Percentiles rank a stretch among this genome's conserved stretches.
Conservation (phyloP, 2,113 vertebrate genomes). For the Anseranas semipalmata region DNA sequence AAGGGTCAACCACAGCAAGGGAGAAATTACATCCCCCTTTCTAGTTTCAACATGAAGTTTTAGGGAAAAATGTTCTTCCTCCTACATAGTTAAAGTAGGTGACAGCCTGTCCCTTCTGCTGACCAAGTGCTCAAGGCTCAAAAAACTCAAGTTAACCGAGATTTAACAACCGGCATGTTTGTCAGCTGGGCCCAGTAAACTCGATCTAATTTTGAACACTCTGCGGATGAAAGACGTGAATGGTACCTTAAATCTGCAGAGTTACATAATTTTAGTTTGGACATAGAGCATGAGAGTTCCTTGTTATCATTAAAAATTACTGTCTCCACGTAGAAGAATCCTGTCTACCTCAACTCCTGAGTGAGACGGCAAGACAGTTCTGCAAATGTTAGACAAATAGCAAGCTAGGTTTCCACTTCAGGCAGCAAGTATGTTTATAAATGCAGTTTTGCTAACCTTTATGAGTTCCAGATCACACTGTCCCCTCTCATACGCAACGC, state of each 20-base stretch:
- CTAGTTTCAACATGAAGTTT: background rate
- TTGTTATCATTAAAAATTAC: background rate
- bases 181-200: background rate
- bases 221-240: background rate
- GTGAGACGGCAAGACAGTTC: background rate
- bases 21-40: background rate
- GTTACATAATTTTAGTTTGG: background rate
- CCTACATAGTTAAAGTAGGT: background rate
- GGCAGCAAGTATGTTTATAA: background rate
- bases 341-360: background rate
- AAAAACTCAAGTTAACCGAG: background rate
- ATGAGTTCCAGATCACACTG: slow-evolving; percentile 92
- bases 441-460: slow-evolving; percentile 78
- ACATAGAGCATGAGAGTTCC: background rate
- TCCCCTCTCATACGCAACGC: slow-evolving; percentile 89
- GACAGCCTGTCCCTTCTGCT: background rate
- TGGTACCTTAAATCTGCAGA: background rate
- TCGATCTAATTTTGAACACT: background rate
- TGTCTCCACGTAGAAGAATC: background rate
- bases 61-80: background rate
- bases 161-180: background rate
- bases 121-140: background rate
- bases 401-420: background rate
- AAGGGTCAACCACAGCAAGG: background rate
- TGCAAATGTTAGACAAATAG: background rate